These are phyloP conservation scores for Plectus sambesii DNA, from an alignment of 1,140 invertebrate genomes.

Conservation along the genomic window DNA sequence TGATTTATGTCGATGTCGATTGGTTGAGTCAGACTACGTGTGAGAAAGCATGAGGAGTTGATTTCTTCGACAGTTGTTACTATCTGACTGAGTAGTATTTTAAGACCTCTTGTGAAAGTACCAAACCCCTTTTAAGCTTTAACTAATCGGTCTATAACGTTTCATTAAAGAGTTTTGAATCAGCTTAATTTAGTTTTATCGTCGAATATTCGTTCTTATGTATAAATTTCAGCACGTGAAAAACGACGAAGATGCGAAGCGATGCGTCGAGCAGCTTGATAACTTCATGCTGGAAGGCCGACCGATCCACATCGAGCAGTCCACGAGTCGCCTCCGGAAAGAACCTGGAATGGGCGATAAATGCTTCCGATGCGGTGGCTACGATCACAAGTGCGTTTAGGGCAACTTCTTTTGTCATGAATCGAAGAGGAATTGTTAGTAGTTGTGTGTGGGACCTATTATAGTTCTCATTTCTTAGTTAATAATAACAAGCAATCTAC, in stretches of 20 bases:
- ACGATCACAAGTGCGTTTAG: constrained; percentile 29
- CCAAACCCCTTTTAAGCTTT: too few relatives aligned
- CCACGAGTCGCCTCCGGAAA: constrained; percentile 27
- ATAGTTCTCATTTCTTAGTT: too few relatives aligned
- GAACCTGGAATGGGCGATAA: constrained; percentile 32
- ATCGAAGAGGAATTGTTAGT: constrained; percentile 3
- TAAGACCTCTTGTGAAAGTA: too few relatives aligned
- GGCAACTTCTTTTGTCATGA: constrained; percentile 4
- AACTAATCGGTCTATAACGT: too few relatives aligned
- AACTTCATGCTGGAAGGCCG: constrained; percentile 35
- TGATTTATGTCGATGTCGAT: too few relatives aligned
- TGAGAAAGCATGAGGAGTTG: too few relatives aligned
- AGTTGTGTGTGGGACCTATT: constrained; percentile 39
- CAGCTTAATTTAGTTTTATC: too few relatives aligned
- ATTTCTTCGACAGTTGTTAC: too few relatives aligned
- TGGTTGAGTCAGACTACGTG: too few relatives aligned
- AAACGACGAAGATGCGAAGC: constrained; percentile 32
- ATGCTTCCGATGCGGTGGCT: constrained; percentile 40
- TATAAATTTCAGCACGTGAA: constrained; percentile 33
- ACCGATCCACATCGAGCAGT: constrained; percentile 35
- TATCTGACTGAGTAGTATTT: too few relatives aligned
- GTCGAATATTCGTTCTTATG: too few relatives aligned
- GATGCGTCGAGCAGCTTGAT: constrained; percentile 33
- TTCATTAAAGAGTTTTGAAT: too few relatives aligned
- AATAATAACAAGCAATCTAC: constrained; percentile 21